Percentiles rank a stretch among this genome's conserved stretches.
Conservation (phyloP, 2,113 vertebrate species). For the Rhinichthys klamathensis region DNA sequence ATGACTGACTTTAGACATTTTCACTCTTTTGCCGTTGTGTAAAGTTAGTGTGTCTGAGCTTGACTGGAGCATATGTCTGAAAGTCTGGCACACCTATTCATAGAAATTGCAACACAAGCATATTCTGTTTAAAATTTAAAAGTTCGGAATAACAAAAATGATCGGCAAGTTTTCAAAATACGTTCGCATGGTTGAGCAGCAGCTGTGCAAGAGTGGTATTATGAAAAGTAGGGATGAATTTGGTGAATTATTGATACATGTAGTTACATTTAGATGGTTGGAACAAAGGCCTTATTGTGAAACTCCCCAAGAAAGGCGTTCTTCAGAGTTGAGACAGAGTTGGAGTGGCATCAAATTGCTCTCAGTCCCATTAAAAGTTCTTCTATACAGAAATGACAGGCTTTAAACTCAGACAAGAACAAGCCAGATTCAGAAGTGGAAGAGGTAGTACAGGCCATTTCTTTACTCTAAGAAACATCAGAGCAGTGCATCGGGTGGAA, state of each 20-base stretch:
- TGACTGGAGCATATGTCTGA: neutral
- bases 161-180: neutral
- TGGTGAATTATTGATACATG: neutral
- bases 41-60: neutral
- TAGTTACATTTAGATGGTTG: neutral
- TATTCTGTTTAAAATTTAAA: neutral
- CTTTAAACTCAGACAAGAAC: neutral
- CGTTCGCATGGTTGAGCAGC: neutral
- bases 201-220: neutral
- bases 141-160: neutral
- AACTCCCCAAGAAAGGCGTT: neutral
- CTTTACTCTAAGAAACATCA: neutral
- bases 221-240: neutral
- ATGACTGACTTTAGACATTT: neutral
- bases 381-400: neutral
- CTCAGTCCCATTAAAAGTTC: neutral
- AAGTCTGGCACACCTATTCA: neutral
- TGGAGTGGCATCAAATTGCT: neutral
- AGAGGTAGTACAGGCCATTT: neutral
- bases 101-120: neutral
- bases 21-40: neutral
- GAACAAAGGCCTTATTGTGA: neutral
- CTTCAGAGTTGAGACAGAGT: neutral
- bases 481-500: neutral
- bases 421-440: neutral